Evolutionary conservation across 2,888 invertebrate genomes (phyloP).

Genomic region (Cyaniris semiargus): DNA sequence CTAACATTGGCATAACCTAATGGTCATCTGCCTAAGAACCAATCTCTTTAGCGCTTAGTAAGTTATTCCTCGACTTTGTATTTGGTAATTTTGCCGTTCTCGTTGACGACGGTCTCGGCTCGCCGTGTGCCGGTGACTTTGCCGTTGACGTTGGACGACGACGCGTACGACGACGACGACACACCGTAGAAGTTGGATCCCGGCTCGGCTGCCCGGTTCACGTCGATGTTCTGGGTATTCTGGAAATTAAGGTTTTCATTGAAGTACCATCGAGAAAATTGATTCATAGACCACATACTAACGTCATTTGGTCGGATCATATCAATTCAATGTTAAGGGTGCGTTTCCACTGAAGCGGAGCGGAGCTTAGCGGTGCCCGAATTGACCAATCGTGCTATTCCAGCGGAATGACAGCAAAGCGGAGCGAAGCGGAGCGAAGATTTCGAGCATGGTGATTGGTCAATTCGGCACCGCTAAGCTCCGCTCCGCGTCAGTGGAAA

Average conservation of each 20-base stretch:
- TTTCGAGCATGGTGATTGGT: too few relatives aligned
- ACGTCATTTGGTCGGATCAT: too few relatives aligned
- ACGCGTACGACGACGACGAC: constrained; percentile 83
- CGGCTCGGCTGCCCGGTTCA: constrained; percentile 48
- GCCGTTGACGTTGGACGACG: constrained; percentile 82
- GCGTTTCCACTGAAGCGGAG: too few relatives aligned
- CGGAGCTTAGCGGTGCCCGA: too few relatives aligned
- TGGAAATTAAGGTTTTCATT: constrained; percentile 50
- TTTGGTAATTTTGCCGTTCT: constrained; percentile 86
- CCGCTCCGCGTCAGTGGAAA: too few relatives aligned
- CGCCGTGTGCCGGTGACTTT: constrained; percentile 74
- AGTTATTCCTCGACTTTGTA: constrained; percentile 73
- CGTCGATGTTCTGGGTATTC: constrained; percentile 73
- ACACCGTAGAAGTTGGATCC: constrained; percentile 71
- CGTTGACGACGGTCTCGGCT: constrained; percentile 84
- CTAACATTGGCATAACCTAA: not conserved
- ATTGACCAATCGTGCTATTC: too few relatives aligned
- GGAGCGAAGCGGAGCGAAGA: too few relatives aligned
- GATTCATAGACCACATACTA: too few relatives aligned
- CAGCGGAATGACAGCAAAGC: too few relatives aligned
- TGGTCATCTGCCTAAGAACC: not conserved
- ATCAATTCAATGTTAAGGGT: too few relatives aligned
- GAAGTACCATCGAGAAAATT: not conserved
- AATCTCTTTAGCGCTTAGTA: not conserved
- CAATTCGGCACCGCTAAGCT: too few relatives aligned